Conservation (phyloP, 2,113 vertebrate species). For the Mirounga angustirostris region DNA sequence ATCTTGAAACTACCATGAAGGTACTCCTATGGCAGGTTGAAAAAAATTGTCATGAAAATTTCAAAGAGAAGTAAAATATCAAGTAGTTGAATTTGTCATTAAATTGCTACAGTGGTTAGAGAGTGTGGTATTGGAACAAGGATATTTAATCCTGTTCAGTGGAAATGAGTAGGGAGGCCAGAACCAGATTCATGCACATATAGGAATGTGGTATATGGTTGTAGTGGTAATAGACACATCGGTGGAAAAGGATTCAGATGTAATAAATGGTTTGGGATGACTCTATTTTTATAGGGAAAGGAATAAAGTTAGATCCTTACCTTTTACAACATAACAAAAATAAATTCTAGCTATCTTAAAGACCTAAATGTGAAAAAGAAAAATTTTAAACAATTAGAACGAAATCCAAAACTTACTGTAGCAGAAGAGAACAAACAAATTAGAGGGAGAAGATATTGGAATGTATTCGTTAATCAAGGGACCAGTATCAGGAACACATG, state of each 20-base stretch:
- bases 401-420: neutral
- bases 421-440: slow-evolving; percentile 12
- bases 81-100: neutral
- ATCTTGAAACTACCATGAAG: neutral
- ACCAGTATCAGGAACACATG: neutral
- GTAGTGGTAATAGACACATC: neutral
- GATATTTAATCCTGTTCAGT: neutral
- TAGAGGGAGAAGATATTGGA: neutral
- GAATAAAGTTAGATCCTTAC: neutral
- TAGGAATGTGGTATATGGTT: neutral
- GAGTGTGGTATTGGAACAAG: neutral
- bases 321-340: neutral
- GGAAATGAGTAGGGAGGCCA: neutral
- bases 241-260: neutral
- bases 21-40: neutral
- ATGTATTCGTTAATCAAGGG: slow-evolving; percentile 2
- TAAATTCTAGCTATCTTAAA: slow-evolving; percentile 21
- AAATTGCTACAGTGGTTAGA: neutral
- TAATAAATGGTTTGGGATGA: neutral
- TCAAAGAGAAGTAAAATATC: neutral
- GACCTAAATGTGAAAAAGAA: slow-evolving; percentile 40
- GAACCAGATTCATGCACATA: neutral
- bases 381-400: neutral
- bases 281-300: neutral
- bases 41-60: slow-evolving; percentile 15